A percentile compares a stretch with the other conserved stretches of the same genome.
Evolutionary conservation across 2,888 invertebrate species (phyloP).

Genomic region (Anthophora plumipes): DNA sequence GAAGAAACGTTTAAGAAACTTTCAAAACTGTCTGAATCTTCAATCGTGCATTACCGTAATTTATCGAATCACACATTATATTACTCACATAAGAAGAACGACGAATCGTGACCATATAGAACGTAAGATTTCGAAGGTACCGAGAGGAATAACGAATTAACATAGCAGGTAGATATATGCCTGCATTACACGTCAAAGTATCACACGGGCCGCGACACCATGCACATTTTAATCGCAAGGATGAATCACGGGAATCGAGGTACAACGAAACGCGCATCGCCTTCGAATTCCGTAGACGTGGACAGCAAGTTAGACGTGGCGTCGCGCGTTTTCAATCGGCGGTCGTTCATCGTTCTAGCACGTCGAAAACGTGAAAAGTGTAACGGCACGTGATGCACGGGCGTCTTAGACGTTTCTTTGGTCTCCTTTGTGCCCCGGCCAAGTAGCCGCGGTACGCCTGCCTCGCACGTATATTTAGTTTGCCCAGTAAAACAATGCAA

Average conservation of each 20-base stretch:
- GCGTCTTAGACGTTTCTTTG: slow-evolving; percentile 55
- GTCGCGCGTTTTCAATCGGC: slow-evolving; percentile 37
- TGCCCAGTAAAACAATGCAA: slow-evolving; percentile 80
- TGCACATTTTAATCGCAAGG: slow-evolving; percentile 8
- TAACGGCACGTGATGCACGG: slow-evolving; percentile 77
- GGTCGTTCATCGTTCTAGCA: slow-evolving; percentile 57
- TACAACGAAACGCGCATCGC: neutral
- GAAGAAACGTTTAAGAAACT: no score
- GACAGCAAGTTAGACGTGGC: neutral
- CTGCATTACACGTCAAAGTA: neutral
- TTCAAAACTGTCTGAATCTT: no score
- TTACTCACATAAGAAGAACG: no score
- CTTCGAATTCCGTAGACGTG: slow-evolving; percentile 6
- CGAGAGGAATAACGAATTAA: neutral
- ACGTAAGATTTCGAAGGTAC: no score
- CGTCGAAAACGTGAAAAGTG: slow-evolving; percentile 76
- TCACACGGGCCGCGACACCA: neutral
- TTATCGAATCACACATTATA: no score
- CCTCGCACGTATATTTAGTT: slow-evolving; percentile 81
- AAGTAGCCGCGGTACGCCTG: slow-evolving; percentile 78
- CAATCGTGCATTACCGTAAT: no score
- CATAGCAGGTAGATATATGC: neutral
- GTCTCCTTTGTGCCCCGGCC: slow-evolving; percentile 74
- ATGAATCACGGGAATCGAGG: slow-evolving; percentile 33
- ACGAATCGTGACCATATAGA: neutral